Base-by-base conservation (phyloP, 1,140 invertebrate genomes). In the Xylocopa sonorina region DNA sequence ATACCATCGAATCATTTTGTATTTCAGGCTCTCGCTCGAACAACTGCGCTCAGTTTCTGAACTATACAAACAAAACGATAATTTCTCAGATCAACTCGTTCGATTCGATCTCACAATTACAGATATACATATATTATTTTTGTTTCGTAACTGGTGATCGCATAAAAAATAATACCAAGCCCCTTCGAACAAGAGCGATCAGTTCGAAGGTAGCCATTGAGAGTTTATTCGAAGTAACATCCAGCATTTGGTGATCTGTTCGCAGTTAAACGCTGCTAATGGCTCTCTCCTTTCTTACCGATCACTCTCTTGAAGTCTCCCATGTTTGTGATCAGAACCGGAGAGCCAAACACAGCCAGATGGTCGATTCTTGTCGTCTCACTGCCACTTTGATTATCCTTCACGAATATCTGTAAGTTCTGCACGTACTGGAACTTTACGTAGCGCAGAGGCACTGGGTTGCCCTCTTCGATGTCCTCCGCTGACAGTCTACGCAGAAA, bases 361-460 rank as follows among this genome's bases (percentile, higher is more conserved):
- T 98, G 95, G 90, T 98, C 95, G 80, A 99, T 97, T 90, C 96
- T 95, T 12, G 99, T 99, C 0, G 96, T 95, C 73, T 99, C 98
- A 46, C 94, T 94, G 43, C 96, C 97, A 21, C 90, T 94, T 89
- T 98, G 97, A 93, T 99, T 99, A 90, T 99, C 96, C 90, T 97
- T 96, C 3, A 99, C 95, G 92, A 99, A 99, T 32, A 99, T 94
- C 90, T 99, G 98, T 73, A 99, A 94, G 93, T 98, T 99, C 85
- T 97, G 96, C 50, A 99, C 98, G 94, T 98, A 99, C 93, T 99
- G 99, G 93, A 99, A 99, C 92, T 99, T 99, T 0, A 99, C 99
- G 93, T 96, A 99, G 87, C 97, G 96, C 50, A 99, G 93, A 76
- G 95, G 95, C 51, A 99, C 94, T 18, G 97, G 95, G 88, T 95